These are phyloP conservation scores for Heteractis magnifica DNA, from an alignment of 92 coral and sea anemone species.

Conservation along the genomic window DNA sequence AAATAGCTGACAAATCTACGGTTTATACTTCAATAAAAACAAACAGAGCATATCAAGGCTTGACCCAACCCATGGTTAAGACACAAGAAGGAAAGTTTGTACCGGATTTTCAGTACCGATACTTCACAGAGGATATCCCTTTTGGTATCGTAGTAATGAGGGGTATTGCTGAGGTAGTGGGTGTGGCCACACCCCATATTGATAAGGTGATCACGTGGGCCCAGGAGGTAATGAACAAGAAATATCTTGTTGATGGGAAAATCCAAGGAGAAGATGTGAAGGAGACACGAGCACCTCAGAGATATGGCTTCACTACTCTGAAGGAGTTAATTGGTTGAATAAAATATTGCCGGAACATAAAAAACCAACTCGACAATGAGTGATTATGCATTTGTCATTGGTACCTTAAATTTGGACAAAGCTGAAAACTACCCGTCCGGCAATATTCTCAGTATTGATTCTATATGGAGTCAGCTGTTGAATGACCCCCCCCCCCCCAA, in stretches of 20 bases:
- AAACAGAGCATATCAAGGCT: slow-evolving; percentile 37
- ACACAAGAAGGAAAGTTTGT: slow-evolving; percentile 42
- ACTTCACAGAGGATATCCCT: slow-evolving; percentile 55
- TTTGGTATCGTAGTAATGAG: slow-evolving; percentile 45
- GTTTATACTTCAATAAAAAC: slow-evolving; percentile 28
- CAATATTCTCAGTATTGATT: too few relatives aligned
- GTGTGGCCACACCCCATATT: slow-evolving; percentile 43
- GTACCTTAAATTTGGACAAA: too few relatives aligned
- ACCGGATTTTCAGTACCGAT: slow-evolving; percentile 46
- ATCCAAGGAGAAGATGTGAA: slow-evolving; percentile 42
- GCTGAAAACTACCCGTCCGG: too few relatives aligned
- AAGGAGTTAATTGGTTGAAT: slow-evolving; percentile 4
- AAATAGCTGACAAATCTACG: slow-evolving; percentile 34
- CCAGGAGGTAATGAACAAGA: slow-evolving; percentile 40
- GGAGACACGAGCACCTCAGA: slow-evolving; percentile 60
- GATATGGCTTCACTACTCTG: slow-evolving; percentile 44
- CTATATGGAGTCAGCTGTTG: too few relatives aligned
- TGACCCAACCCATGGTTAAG: slow-evolving; percentile 45
- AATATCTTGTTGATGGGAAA: slow-evolving; percentile 46
- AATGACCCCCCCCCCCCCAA: too few relatives aligned
- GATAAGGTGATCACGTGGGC: slow-evolving; percentile 44
- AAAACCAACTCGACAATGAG: too few relatives aligned
- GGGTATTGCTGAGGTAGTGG: slow-evolving; percentile 49
- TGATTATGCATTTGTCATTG: too few relatives aligned
- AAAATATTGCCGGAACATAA: too few relatives aligned